Conservation (phyloP, 2,113 vertebrate species). For the Anguilla rostrata region DNA sequence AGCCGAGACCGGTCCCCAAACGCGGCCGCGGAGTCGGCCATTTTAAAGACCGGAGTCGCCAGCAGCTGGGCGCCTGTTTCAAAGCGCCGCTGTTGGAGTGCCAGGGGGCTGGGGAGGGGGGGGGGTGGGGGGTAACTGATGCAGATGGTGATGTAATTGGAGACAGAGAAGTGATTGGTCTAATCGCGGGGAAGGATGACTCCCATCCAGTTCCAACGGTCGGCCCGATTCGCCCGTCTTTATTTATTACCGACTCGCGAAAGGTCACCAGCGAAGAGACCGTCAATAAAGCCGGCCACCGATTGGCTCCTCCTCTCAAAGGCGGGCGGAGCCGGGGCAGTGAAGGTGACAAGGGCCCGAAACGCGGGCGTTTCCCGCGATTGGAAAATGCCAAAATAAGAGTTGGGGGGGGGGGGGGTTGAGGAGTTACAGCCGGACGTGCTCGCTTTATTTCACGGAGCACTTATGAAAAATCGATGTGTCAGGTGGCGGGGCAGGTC, state of each 20-base stretch:
- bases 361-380: constrained; percentile 7
- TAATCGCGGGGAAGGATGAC: background rate
- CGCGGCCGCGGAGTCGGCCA: too few relatives aligned
- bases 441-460: constrained; percentile 9
- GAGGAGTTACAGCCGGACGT: background rate
- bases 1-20: too few relatives aligned
- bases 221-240: constrained; percentile 13
- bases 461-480: constrained; percentile 11
- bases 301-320: constrained; percentile 20
- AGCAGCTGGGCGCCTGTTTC: background rate
- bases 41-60: too few relatives aligned
- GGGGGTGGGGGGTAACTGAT: background rate
- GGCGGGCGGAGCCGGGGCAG: background rate
- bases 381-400: constrained; percentile 1
- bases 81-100: background rate
- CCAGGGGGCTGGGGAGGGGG: too few relatives aligned
- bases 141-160: constrained; percentile 21
- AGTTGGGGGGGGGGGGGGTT: background rate
- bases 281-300: constrained; percentile 36
- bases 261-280: constrained; percentile 40
- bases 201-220: constrained; percentile 22
- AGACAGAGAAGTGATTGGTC: constrained; percentile 8
- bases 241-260: constrained; percentile 38
- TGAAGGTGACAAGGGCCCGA: constrained; percentile 29
- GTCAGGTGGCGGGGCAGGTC: background rate